A percentile compares a stretch with the other conserved stretches of the same genome.
Conservation (phyloP, 2,888 invertebrate genomes). For the Willowsia nigromaculata region DNA sequence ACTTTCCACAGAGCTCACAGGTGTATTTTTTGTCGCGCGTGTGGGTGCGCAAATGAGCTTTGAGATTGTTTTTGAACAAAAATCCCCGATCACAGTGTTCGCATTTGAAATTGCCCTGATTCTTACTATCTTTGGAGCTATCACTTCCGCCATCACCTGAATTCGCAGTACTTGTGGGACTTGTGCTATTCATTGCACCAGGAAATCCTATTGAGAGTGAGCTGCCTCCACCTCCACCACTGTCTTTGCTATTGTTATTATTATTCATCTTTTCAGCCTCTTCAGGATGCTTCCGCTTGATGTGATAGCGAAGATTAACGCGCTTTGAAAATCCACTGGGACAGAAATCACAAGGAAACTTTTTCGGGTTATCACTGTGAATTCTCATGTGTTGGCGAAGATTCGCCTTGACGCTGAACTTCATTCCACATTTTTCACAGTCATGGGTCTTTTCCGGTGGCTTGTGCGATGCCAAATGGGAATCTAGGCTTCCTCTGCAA, state of each 20-base stretch:
- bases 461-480: slow-evolving; percentile 76
- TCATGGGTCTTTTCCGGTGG: slow-evolving; percentile 75
- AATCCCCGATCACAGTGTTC: slow-evolving; percentile 78
- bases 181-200: slow-evolving; percentile 29
- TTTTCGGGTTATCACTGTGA: slow-evolving; percentile 76
- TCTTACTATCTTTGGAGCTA: slow-evolving; percentile 74
- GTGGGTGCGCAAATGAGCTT: slow-evolving; percentile 78
- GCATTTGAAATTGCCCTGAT: slow-evolving; percentile 77
- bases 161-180: slow-evolving; percentile 9
- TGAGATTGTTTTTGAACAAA: slow-evolving; percentile 77
- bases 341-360: slow-evolving; percentile 78
- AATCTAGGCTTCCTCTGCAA: slow-evolving; percentile 77
- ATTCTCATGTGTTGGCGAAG: slow-evolving; percentile 75
- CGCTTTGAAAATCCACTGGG: slow-evolving; percentile 77
- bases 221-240: slow-evolving; percentile 31
- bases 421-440: slow-evolving; percentile 77
- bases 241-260: slow-evolving; percentile 72
- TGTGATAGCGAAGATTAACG: slow-evolving; percentile 78
- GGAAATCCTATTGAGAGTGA: slow-evolving; percentile 41
- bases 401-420: slow-evolving; percentile 77
- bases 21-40: slow-evolving; percentile 78
- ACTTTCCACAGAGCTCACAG: slow-evolving; percentile 77
- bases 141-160: slow-evolving; percentile 45
- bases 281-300: slow-evolving; percentile 78
- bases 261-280: slow-evolving; percentile 74